Percentiles rank a stretch among this genome's conserved stretches.
Conservation (phyloP, 2,888 invertebrate genomes). For the Macrophya alboannulata region DNA sequence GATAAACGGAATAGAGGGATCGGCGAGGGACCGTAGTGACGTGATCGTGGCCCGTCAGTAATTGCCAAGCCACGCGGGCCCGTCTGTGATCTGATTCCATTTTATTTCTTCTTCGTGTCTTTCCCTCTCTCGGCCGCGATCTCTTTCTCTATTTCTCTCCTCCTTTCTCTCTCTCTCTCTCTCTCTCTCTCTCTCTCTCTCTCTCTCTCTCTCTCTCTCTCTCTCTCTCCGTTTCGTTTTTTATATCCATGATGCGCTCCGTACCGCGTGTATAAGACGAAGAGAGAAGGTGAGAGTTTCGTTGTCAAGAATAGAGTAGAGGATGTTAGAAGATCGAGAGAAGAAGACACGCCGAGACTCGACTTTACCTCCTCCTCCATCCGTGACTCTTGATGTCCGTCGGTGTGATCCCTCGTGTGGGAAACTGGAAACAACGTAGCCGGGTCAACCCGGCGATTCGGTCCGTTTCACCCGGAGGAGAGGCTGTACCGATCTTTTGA, state of each 20-base stretch:
- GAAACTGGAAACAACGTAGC: conserved; percentile 49
- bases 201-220: conserved; percentile 56
- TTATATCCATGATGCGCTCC: conserved; percentile 61
- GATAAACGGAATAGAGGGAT: conserved; percentile 44
- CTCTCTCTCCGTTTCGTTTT: conserved; percentile 62
- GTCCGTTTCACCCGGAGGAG: conserved; percentile 65
- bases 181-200: conserved; percentile 58
- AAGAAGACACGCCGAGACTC: conserved; percentile 37
- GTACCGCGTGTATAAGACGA: not conserved
- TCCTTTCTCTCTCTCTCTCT: conserved; percentile 63
- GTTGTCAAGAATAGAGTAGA: conserved; percentile 45
- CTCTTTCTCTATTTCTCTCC: conserved; percentile 49
- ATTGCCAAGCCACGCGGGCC: conserved; percentile 67
- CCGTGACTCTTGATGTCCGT: conserved; percentile 44
- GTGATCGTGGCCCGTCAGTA: conserved; percentile 63
- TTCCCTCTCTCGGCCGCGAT: conserved; percentile 60
- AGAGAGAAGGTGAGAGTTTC: conserved; percentile 42
- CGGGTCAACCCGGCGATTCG: conserved; percentile 63
- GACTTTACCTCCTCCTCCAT: not conserved
- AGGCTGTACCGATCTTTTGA: conserved; percentile 61
- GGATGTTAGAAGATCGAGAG: conserved; percentile 29
- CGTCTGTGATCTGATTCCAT: conserved; percentile 71
- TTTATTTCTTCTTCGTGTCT: conserved; percentile 72
- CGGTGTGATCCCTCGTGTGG: conserved; percentile 52
- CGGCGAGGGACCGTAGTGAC: conserved; percentile 44